These are phyloP conservation scores for Tanytarsus gracilentus DNA, from an alignment of 2,888 invertebrate species.

Conservation along the genomic window DNA sequence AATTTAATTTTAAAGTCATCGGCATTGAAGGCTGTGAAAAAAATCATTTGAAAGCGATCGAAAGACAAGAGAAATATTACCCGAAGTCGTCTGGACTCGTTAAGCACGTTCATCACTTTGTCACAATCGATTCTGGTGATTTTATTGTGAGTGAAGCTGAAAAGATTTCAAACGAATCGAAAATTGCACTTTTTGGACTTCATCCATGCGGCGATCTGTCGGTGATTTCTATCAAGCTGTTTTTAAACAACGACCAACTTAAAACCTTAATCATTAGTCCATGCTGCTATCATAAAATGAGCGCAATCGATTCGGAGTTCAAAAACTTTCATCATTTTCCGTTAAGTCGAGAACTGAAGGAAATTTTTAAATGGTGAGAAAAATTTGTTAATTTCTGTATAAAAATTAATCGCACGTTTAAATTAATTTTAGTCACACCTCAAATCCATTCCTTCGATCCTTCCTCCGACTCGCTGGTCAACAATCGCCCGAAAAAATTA, in stretches of 20 bases:
- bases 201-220: conserved; percentile 74
- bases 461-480: conserved; percentile 60
- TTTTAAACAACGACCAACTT: conserved; percentile 49
- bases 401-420: no score
- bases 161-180: conserved; percentile 39
- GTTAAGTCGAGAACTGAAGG: conserved; percentile 47
- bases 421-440: no score
- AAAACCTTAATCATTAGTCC: conserved; percentile 58
- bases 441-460: not conserved
- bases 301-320: conserved; percentile 34
- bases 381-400: conserved; percentile 47
- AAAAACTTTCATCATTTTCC: conserved; percentile 56
- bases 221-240: conserved; percentile 56
- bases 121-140: conserved; percentile 46
- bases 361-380: conserved; percentile 37
- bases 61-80: conserved; percentile 50
- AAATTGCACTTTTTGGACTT: conserved; percentile 50
- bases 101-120: conserved; percentile 50
- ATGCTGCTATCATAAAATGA: conserved; percentile 71
- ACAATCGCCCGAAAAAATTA: conserved; percentile 50
- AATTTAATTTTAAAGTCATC: conserved; percentile 51
- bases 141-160: conserved; percentile 43
- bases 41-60: conserved; percentile 50
- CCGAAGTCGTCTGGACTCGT: conserved; percentile 47
- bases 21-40: conserved; percentile 56